Evolutionary conservation across 2,888 invertebrate genomes (phyloP), one percentile per base, ranked within the genome.

Genomic region (Melangyna quadrimaculata): DNA sequence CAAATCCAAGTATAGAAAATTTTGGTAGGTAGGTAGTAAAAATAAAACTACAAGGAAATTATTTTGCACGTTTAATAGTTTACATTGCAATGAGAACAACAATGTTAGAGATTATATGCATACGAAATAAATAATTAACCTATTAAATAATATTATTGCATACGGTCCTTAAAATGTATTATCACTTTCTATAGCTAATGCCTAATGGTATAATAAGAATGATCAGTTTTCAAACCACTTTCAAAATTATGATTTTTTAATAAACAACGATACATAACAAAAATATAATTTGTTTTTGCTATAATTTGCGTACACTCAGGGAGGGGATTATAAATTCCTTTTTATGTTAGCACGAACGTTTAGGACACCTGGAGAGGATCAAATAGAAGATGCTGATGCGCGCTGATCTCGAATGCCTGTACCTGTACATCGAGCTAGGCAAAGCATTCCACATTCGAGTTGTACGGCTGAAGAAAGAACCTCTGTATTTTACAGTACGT

Each of bases 41-140:
- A 55, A 43, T 37, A 73, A n/a, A n/a, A 78, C 43, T 57, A 61
- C 69, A 74, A 55, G 17, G 78, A 83, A 53, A 83, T 83, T 73
- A 70, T 78, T 74, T 74, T 83, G 48, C 73, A 78, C 63, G 73
- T 78, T n/a, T 59, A 78, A 73, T 67, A 84, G 79, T 51, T 74
- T 71, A 12, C 71, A 71, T 53, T 79, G 65, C 48, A 79, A 79
- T 53, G 83, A 84, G 12, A 61, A 74, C 17, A 65, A 22, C 19
- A 53, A 55, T 71, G 71, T 59, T 61, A 55, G 43, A 71, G 35
- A 67, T 19, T 59, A 75, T 43, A n/a, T 57, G 27, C 65, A 67
- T 12, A 51, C 70, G 35, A 73, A 79, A 32, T 71, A 71, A 61
- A 70, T 48, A 53, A 37, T 8, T 78, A 74, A 83, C 65, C 57